Evolutionary conservation across 2,113 vertebrate species (phyloP).

Genomic region (Dunckerocampus dactyliophorus): DNA sequence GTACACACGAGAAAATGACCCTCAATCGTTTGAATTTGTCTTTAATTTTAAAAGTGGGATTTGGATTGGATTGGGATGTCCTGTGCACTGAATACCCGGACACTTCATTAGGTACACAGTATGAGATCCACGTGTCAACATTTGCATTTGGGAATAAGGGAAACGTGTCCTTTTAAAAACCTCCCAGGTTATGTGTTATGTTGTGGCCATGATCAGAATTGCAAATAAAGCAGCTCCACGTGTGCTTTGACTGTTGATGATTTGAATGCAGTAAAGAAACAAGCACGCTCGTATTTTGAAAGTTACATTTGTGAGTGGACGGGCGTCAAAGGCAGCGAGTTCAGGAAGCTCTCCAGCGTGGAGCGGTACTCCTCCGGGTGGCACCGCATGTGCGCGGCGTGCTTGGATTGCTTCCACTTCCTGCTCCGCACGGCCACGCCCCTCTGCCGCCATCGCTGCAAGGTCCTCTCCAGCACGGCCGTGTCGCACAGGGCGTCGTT

Average conservation of each 20-base stretch:
- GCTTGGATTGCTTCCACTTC: conserved; percentile 58
- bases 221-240: too few relatives aligned
- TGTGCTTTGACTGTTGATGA: neutral
- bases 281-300: too few relatives aligned
- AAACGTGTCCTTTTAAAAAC: too few relatives aligned
- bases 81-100: too few relatives aligned
- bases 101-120: too few relatives aligned
- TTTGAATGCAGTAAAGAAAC: neutral
- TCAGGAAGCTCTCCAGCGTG: conserved; percentile 41
- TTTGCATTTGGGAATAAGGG: too few relatives aligned
- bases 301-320: neutral
- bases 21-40: too few relatives aligned
- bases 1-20: conserved; percentile 13
- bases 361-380: conserved; percentile 53
- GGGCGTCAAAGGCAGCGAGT: conserved; percentile 16
- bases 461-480: conserved; percentile 22
- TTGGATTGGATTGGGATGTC: neutral
- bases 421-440: conserved; percentile 39
- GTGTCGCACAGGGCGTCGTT: conserved; percentile 54
- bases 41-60: too few relatives aligned
- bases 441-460: conserved; percentile 38
- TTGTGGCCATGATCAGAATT: too few relatives aligned
- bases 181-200: too few relatives aligned
- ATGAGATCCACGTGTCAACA: too few relatives aligned
- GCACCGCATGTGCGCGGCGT: conserved; percentile 50